A percentile compares a stretch with the other conserved stretches of the same genome.
Evolutionary conservation across 35 echinoderm and acorn worm species (phyloP).

Genomic region (Patiria miniata): DNA sequence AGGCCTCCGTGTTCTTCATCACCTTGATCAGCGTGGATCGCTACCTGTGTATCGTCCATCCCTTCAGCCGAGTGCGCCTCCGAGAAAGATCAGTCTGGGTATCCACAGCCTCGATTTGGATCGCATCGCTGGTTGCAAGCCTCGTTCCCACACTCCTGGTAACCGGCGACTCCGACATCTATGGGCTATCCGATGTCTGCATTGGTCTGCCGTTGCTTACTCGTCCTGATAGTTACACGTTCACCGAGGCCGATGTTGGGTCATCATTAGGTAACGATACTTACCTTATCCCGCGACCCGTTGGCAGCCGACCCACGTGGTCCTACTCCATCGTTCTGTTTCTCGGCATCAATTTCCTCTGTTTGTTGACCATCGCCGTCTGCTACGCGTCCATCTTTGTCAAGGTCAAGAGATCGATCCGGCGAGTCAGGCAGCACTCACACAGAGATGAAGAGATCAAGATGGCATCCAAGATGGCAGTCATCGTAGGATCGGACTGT

Average conservation of each 20-base stretch:
- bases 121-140: neutral
- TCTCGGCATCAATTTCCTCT: conserved; percentile 34
- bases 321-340: conserved; percentile 44
- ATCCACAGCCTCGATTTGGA: conserved; percentile 5
- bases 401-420: neutral
- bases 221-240: neutral
- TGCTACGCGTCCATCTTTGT: conserved; percentile 44
- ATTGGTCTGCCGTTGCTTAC: conserved; percentile 36
- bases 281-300: neutral
- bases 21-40: conserved; percentile 51
- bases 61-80: conserved; percentile 32
- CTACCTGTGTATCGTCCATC: conserved; percentile 38
- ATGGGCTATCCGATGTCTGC: conserved; percentile 44
- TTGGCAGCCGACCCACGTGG: conserved; percentile 16
- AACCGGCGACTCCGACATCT: neutral
- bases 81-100: neutral
- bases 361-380: conserved; percentile 28
- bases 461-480: conserved; percentile 40
- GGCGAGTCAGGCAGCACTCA: neutral
- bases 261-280: neutral
- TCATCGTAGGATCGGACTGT: conserved; percentile 43
- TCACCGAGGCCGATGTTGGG: neutral
- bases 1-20: conserved; percentile 50
- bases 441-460: conserved; percentile 41
- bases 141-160: conserved; percentile 24